These are phyloP conservation scores for Strix uralensis DNA, from an alignment of 2,113 vertebrate species.

Conservation along the genomic window DNA sequence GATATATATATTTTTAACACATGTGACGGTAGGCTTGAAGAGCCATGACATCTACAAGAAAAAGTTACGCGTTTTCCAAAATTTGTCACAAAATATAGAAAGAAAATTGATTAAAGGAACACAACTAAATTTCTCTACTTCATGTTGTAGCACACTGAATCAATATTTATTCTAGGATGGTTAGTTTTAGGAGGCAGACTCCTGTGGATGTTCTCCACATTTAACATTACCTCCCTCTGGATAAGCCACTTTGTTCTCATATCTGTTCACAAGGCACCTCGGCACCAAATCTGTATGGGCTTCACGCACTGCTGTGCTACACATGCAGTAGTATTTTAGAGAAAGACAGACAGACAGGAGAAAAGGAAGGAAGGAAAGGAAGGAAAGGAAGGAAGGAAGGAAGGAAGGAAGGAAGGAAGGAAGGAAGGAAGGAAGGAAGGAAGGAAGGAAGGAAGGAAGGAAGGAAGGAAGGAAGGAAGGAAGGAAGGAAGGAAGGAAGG, in stretches of 20 bases:
- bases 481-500: no score
- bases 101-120: neutral
- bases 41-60: neutral
- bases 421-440: no score
- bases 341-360: neutral
- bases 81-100: neutral
- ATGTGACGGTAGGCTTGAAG: neutral
- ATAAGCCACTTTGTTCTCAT: neutral
- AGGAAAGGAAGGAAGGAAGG: no score
- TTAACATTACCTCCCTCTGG: neutral
- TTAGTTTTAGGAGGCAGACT: neutral
- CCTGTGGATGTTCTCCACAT: neutral
- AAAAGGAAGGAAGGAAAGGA: no score
- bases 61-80: neutral
- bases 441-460: no score
- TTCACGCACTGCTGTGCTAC: neutral
- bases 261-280: rapidly evolving
- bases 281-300: neutral
- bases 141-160: neutral
- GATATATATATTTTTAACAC: neutral
- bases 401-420: no score
- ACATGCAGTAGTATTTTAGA: neutral
- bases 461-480: no score
- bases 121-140: neutral
- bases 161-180: neutral